Conservation (phyloP, 92 coral and sea anemone genomes). For the Plumapathes pennacea region DNA sequence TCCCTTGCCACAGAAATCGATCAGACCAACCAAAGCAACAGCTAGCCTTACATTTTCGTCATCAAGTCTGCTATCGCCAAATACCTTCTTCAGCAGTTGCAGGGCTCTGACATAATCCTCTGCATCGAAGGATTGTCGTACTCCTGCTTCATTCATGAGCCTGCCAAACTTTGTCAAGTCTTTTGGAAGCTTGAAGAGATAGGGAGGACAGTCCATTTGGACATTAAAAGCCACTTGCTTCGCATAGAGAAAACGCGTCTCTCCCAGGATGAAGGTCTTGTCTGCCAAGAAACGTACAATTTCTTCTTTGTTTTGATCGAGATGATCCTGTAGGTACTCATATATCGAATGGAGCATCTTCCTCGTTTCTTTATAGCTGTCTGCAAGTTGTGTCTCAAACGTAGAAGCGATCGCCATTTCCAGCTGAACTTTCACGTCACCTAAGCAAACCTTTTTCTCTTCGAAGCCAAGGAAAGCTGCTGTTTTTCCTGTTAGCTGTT, state of each 20-base stretch:
- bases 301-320: constrained; percentile 4
- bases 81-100: constrained; percentile 2
- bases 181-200: constrained; percentile 29
- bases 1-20: too few relatives aligned
- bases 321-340: constrained; percentile 6
- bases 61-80: constrained; percentile 16
- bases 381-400: not conserved
- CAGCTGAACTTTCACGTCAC: constrained; percentile 26
- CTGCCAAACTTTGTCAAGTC: constrained; percentile 12
- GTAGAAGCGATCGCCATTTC: constrained; percentile 19
- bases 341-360: constrained; percentile 34
- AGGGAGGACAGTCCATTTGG: constrained; percentile 36
- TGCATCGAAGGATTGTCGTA: constrained; percentile 26
- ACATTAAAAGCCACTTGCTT: constrained; percentile 42
- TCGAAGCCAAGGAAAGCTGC: constrained; percentile 6
- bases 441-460: constrained; percentile 3
- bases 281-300: constrained; percentile 1
- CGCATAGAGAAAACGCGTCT: constrained; percentile 15
- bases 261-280: constrained; percentile 26
- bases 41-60: not conserved
- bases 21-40: constrained; percentile 7
- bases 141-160: constrained; percentile 23
- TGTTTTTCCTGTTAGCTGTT: not conserved
- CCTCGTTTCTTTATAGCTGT: not conserved
- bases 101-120: constrained; percentile 35